Base-by-base conservation (phyloP, 1,140 invertebrate genomes). In the Drosophila erecta region DNA sequence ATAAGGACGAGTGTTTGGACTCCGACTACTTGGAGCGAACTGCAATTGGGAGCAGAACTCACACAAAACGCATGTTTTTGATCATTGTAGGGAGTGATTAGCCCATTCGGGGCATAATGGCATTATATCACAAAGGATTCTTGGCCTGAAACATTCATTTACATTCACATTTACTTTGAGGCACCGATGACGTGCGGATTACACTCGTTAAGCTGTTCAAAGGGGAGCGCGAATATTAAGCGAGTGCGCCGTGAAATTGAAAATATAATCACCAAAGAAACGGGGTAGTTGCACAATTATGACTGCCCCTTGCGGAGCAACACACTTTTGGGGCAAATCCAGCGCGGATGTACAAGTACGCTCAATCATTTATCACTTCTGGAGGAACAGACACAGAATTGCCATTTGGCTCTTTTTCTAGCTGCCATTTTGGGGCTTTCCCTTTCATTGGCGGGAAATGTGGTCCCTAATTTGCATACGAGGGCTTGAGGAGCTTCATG, bases 361-460 rank as follows among this genome's bases (percentile, higher is more conserved):
- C n/a, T n/a, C 50, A 70, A 71, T 71, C 67, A 71, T 71, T 71
- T 71, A 71, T 71, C 67, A 71, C 67, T 71, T 70, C 20, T 22
- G 11, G 24, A 37, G 66, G 27, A 35, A 70, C 27, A 49, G 51
- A 35, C 64, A 69, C 41, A 50, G 22, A 56, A 33, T 70, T 70
- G 50, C 64, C 40, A 0, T 12, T 40, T 43, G 17, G 30, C 2
- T 30, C 11, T 33, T 54, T 38, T 38, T 24, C n/a, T 20, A 30
- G 30, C 30, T 10, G 2, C 8, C 30, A 10, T 30, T 30, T 30
- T 30, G 0, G 30, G 30, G 30, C 17, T 41, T 41, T 41, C 17
- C 10, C 11, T 43, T 43, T 17, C 43, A 15, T 15, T 30, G 27
- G 37, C 35, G 46, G 17, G 20, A 35, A 33, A 30, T 15, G 17